Evolutionary conservation across 2,797 vertebrate genomes (phyloP).

Genomic region (Chloroceryle inda): DNA sequence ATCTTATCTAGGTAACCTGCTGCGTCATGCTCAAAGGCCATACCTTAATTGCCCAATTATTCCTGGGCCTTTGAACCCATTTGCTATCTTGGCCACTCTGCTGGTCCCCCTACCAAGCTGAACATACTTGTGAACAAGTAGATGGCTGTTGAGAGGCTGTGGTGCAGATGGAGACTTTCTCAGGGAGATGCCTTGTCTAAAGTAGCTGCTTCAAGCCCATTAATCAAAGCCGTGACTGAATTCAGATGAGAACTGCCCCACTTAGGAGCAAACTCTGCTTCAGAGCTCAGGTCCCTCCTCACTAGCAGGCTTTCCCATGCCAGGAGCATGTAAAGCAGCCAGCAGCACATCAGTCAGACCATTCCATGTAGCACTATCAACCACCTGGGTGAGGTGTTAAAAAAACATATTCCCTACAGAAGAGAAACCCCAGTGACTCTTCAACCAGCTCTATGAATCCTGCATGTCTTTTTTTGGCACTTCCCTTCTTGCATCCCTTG

Average conservation of each 20-base stretch:
- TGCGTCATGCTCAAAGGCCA: not conserved
- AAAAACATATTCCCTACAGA: not conserved
- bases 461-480: not conserved
- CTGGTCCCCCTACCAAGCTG: not conserved
- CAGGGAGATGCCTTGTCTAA: not conserved
- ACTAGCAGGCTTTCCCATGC: not conserved
- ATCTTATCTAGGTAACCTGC: constrained; percentile 57
- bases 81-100: not conserved
- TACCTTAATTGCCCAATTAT: not conserved
- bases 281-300: rapidly evolving
- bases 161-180: constrained; percentile 45
- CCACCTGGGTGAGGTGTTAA: not conserved
- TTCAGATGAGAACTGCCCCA: not conserved
- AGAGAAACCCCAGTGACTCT: not conserved
- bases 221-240: not conserved
- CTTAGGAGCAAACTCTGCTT: not conserved
- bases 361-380: not conserved
- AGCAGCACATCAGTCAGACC: not conserved
- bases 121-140: not conserved
- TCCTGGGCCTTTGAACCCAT: not conserved
- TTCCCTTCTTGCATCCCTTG: not conserved
- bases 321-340: not conserved
- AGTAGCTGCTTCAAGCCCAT: not conserved
- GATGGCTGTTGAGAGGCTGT: not conserved
- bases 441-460: not conserved